Evolutionary conservation across 2,888 invertebrate genomes (phyloP).

Genomic region (Cheilosia grossa): DNA sequence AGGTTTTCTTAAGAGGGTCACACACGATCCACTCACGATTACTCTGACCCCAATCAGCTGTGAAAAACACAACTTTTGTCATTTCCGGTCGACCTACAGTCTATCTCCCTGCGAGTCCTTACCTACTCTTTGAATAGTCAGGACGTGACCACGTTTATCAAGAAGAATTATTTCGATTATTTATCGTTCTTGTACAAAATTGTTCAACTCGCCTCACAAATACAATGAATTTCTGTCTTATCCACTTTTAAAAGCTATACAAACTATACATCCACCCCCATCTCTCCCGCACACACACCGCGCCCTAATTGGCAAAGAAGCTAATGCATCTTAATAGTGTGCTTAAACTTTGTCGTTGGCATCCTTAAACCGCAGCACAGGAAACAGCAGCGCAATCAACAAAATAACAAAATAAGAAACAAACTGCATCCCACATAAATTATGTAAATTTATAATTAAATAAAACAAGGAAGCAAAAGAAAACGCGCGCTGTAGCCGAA

Average conservation of each 20-base stretch:
- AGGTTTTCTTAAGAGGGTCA: no score
- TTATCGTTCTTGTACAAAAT: no score
- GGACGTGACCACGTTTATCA: no score
- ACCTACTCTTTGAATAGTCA: no score
- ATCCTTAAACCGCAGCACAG: conserved; percentile 9
- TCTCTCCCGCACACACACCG: not conserved
- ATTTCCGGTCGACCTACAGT: no score
- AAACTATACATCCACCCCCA: not conserved
- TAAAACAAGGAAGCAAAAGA: conserved; percentile 38
- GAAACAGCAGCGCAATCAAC: not conserved
- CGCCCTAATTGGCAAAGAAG: conserved; percentile 50
- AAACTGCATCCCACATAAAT: conserved; percentile 38
- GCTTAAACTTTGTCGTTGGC: conserved; percentile 51
- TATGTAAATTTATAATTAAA: conserved; percentile 67
- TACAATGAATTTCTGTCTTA: no score
- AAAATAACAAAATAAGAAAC: not conserved
- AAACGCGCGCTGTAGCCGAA: not conserved
- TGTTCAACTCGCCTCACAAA: no score
- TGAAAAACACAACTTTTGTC: no score
- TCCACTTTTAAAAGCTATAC: not conserved
- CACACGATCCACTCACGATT: no score
- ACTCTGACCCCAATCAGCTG: no score
- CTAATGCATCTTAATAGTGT: conserved; percentile 67
- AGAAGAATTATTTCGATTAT: no score
- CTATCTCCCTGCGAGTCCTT: no score